Conservation (phyloP, 2,888 invertebrate species). For the Drosophila rellima region DNA sequence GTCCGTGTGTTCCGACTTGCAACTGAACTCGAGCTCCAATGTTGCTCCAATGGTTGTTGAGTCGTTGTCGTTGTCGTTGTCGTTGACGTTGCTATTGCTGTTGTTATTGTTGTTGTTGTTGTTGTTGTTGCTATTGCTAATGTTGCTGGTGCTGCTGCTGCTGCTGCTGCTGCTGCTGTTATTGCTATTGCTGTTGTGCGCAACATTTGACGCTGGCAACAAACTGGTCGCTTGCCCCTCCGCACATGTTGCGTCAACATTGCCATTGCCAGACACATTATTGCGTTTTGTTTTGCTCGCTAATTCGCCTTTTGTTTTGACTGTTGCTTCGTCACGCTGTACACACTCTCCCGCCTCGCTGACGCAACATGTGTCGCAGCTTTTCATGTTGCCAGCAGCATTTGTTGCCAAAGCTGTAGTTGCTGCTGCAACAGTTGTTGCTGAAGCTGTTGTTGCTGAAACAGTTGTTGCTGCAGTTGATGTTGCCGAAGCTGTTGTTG, state of each 20-base stretch:
- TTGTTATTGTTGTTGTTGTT: conserved; percentile 48
- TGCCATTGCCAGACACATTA: conserved; percentile 31
- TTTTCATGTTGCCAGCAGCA: conserved; percentile 45
- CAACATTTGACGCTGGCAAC: conserved; percentile 61
- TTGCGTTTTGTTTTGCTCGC: conserved; percentile 82
- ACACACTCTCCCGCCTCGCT: conserved; percentile 38
- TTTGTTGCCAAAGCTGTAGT: conserved; percentile 23
- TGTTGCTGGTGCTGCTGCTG: conserved; percentile 27
- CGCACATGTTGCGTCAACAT: conserved; percentile 63
- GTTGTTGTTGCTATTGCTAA: conserved; percentile 34
- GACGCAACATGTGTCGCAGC: conserved; percentile 70
- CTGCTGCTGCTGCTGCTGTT: conserved; percentile 24
- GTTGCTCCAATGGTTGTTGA: conserved; percentile 57
- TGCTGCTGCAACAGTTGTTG: conserved; percentile 13
- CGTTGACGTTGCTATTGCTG: conserved; percentile 29
- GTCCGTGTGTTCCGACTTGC: conserved; percentile 85
- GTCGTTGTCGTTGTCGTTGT: conserved; percentile 37
- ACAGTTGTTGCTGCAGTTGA: background rate
- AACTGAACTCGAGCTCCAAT: conserved; percentile 79
- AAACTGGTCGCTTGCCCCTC: conserved; percentile 63
- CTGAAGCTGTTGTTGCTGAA: background rate
- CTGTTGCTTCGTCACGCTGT: conserved; percentile 58
- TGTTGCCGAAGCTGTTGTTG: background rate
- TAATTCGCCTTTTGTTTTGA: conserved; percentile 78
- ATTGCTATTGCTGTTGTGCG: conserved; percentile 41